phyloP scores from a whole-genome alignment of 2,113 vertebrate genomes.

The Rhagologus leucostigma region DNA sequence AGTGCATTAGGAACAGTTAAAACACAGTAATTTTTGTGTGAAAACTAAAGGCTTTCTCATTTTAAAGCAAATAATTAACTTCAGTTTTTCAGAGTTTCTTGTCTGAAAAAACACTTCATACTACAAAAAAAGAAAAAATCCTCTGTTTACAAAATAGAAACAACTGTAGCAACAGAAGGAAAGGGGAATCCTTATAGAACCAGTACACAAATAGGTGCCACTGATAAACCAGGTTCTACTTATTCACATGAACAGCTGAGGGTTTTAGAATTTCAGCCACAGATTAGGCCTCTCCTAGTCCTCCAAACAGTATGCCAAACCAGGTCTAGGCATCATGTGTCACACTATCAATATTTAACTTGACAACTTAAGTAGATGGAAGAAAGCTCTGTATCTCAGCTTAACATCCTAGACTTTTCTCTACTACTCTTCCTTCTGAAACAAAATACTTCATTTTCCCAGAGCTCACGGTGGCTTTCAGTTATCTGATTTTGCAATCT shows the following conservation, averaged over 20 bases:
- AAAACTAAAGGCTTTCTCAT: not conserved
- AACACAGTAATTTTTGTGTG: not conserved
- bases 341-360: not conserved
- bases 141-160: not conserved
- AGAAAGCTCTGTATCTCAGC: not conserved
- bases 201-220: not conserved
- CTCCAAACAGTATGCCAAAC: not conserved
- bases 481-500: not conserved
- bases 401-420: not conserved
- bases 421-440: not conserved
- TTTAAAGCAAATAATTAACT: not conserved
- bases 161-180: not conserved
- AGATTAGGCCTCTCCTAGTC: not conserved
- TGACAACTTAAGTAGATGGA: not conserved
- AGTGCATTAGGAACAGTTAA: not conserved
- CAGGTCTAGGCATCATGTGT: not conserved
- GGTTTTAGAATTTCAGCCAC: not conserved
- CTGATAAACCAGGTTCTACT: not conserved
- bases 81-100: not conserved
- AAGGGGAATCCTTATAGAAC: not conserved
- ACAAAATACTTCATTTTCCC: not conserved
- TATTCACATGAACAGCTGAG: not conserved
- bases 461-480: not conserved
- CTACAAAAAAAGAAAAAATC: not conserved
- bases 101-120: not conserved